Base-by-base conservation (phyloP, 2,113 vertebrate genomes). In the Accipiter cooperii region DNA sequence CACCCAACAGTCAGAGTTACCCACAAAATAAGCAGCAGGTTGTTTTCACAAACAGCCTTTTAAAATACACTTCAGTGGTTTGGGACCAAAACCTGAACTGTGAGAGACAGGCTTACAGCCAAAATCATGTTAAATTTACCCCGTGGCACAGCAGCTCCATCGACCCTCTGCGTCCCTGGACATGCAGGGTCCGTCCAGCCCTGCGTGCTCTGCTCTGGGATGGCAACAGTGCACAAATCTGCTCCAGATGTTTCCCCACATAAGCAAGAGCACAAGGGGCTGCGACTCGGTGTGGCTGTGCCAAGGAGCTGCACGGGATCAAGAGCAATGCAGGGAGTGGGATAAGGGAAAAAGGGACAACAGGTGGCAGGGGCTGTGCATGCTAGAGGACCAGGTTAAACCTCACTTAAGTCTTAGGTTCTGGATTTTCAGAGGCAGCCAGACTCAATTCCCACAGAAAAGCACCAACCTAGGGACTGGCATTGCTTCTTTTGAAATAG, bases 111-210 rank as follows among this genome's bases (percentile, higher is more conserved):
- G 19, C 20, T 47, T 4, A 13, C 17, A 14, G 46, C 40, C 28
- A 12, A 49, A 18, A 63, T 5, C 26, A 4, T 0, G 1, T 13
- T 36, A 15, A 21, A 61, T 36, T 15, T 42, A 12, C 28, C 9
- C 22, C 16, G 3, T 3, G 34, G 73, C 47, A 22, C 40, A 2
- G 34, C 47, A 21, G 40, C 47, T 49, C 76, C 40, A 9, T 29
- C 3, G 4, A 34, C 17, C 38, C 2, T 6, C 54, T 2, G 31
- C 9, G 17, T 15, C 68, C 34, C 26, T 0, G 1, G n/a, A 12
- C 24, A 19, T 22, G 1, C 11, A 2, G 47, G 28, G 46, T 7
- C 14, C 5, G 0, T 21, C 49, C 44, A 26, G 63, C 25, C 31
- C 52, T 25, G 2, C 4, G 14, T 20, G 40, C 29, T 47, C 57